phyloP scores from a whole-genome alignment of 2,888 invertebrate species.

The Drosophila austrosaltans region DNA sequence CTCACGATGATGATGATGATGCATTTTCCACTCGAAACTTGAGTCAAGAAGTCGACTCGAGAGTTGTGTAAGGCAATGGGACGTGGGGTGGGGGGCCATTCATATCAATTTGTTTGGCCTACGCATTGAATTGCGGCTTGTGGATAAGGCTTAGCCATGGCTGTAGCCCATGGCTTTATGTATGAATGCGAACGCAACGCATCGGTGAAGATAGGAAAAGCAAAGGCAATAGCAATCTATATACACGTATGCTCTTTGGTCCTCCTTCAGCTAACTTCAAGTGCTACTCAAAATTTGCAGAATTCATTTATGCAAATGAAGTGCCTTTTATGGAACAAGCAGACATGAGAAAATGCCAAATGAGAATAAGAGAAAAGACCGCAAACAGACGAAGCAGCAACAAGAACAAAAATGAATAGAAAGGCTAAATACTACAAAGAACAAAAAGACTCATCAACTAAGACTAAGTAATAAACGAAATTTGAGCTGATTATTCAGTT shows the following conservation, averaged over 20 bases:
- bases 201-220: constrained; percentile 9
- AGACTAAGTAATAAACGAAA: constrained; percentile 70
- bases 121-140: constrained; percentile 73
- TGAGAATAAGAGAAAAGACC: constrained; percentile 24
- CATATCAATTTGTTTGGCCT: constrained; percentile 71
- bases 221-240: constrained; percentile 6
- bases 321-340: constrained; percentile 66
- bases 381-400: constrained; percentile 6
- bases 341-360: constrained; percentile 30
- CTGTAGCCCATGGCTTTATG: constrained; percentile 44
- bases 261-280: constrained; percentile 43
- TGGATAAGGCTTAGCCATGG: constrained; percentile 48
- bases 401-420: constrained; percentile 3
- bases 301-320: constrained; percentile 78
- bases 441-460: constrained; percentile 22
- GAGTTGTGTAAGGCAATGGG: constrained; percentile 19
- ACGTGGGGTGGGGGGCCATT: constrained; percentile 33
- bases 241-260: constrained; percentile 9
- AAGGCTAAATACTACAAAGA: neutral
- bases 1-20: constrained; percentile 15
- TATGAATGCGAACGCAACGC: constrained; percentile 7
- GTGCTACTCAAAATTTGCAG: constrained; percentile 75
- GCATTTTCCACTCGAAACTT: constrained; percentile 59
- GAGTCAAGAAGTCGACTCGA: constrained; percentile 39
- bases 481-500: constrained; percentile 74